Evolutionary conservation across 2,113 vertebrate genomes (phyloP).

Genomic region (Hepsetus odoe): DNA sequence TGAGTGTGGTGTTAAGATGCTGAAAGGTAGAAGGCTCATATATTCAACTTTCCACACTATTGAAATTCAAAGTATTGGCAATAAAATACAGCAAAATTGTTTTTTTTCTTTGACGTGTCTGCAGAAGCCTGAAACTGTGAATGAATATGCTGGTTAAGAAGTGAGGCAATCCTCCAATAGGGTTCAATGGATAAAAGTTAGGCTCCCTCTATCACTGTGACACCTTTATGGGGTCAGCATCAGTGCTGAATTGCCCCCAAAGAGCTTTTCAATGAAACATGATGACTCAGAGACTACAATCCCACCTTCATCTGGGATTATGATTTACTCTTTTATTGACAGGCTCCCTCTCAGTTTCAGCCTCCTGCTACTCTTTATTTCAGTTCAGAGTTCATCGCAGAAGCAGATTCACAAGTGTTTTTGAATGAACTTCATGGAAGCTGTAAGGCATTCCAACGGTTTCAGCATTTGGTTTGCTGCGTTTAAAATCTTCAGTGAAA

Average conservation of each 20-base stretch:
- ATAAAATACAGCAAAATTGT: conserved; percentile 21
- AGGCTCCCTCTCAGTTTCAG: conserved; percentile 32
- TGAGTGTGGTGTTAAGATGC: not conserved
- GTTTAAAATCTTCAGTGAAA: conserved; percentile 29
- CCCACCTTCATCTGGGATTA: conserved; percentile 34
- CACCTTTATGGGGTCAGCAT: conserved; percentile 45
- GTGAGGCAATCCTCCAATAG: conserved; percentile 12
- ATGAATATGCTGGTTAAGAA: conserved; percentile 11
- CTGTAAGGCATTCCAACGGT: conserved; percentile 12
- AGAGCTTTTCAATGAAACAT: conserved; percentile 32
- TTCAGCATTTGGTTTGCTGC: conserved; percentile 36
- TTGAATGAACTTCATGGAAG: conserved; percentile 22
- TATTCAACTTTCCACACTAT: not conserved
- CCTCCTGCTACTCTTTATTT: conserved; percentile 4
- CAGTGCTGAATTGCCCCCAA: conserved; percentile 18
- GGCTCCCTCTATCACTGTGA: conserved; percentile 23
- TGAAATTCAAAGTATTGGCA: conserved; percentile 16
- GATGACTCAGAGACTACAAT: not conserved
- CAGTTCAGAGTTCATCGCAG: not conserved
- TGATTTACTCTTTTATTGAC: conserved; percentile 47
- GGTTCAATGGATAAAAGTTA: conserved; percentile 38
- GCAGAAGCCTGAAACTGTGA: conserved; percentile 19
- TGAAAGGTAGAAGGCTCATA: conserved; percentile 19
- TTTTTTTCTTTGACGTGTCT: conserved; percentile 12
- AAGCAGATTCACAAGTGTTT: conserved; percentile 23